phyloP scores from a whole-genome alignment of 2,113 vertebrate genomes.

The Gymnorhina tibicen region DNA sequence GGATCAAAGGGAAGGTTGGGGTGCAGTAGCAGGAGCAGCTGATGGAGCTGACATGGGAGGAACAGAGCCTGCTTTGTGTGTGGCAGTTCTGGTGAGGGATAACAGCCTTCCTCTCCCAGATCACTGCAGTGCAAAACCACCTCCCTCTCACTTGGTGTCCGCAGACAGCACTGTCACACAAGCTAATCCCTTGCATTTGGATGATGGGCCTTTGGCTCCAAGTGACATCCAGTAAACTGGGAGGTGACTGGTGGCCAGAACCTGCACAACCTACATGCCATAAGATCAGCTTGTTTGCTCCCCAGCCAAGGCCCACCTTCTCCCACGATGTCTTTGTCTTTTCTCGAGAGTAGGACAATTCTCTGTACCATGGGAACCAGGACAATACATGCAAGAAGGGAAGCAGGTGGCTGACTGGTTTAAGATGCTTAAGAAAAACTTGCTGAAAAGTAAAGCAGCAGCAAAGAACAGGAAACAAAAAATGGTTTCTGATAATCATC shows the following conservation, averaged over 20 bases:
- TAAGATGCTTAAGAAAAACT: neutral
- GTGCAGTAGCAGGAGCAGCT: neutral
- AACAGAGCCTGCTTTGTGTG: neutral
- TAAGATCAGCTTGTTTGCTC: neutral
- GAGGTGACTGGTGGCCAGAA: neutral
- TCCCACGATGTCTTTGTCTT: neutral
- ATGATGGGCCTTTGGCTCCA: neutral
- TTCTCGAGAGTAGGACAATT: neutral
- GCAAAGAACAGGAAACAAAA: neutral
- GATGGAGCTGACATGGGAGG: neutral
- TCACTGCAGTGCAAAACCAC: accelerated
- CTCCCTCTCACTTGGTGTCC: accelerated
- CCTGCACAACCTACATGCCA: accelerated
- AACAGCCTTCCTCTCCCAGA: neutral
- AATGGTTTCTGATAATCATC: neutral
- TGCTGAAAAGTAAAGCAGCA: neutral
- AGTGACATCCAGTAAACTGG: neutral
- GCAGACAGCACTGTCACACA: neutral
- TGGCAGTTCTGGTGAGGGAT: neutral
- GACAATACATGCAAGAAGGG: accelerated
- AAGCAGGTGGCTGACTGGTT: neutral
- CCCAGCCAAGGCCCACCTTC: neutral
- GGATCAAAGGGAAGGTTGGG: neutral
- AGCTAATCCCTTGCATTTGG: neutral
- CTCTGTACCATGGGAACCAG: neutral